Conservation (phyloP, 2,797 vertebrate species). For the Thaleichthys pacificus region DNA sequence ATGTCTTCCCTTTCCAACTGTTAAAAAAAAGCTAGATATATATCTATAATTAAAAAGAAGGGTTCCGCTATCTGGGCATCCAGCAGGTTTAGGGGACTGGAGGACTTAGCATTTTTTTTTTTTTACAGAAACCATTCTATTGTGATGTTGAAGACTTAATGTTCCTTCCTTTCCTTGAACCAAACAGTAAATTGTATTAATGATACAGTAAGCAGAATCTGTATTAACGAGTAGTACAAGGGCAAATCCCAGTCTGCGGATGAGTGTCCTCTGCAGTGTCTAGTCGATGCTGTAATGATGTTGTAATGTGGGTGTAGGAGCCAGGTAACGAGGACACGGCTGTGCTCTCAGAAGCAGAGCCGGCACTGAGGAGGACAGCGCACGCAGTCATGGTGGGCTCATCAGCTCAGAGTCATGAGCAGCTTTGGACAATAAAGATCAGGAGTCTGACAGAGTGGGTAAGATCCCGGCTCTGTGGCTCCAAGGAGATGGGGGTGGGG, state of each 20-base stretch:
- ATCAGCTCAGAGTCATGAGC: conserved; percentile 29
- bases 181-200: no score
- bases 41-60: no score
- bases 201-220: no score
- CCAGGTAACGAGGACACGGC: conserved; percentile 30
- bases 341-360: conserved; percentile 33
- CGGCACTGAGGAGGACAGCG: conserved; percentile 16
- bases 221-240: background rate
- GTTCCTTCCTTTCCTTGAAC: no score
- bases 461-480: conserved; percentile 15
- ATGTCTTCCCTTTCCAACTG: background rate
- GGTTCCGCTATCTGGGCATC: no score
- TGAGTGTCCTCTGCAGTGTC: conserved; percentile 12
- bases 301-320: no score
- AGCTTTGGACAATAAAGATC: conserved; percentile 10
- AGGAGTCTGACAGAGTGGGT: conserved; percentile 1
- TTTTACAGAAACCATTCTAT: background rate
- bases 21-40: no score
- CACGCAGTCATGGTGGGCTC: conserved; percentile 21
- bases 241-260: conserved; percentile 29
- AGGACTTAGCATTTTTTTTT: no score
- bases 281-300: no score
- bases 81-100: no score
- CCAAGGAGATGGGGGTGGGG: background rate
- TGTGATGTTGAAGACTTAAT: background rate